These are phyloP conservation scores for Argyresthia albistria DNA, from an alignment of 2,888 invertebrate species.

Conservation along the genomic window DNA sequence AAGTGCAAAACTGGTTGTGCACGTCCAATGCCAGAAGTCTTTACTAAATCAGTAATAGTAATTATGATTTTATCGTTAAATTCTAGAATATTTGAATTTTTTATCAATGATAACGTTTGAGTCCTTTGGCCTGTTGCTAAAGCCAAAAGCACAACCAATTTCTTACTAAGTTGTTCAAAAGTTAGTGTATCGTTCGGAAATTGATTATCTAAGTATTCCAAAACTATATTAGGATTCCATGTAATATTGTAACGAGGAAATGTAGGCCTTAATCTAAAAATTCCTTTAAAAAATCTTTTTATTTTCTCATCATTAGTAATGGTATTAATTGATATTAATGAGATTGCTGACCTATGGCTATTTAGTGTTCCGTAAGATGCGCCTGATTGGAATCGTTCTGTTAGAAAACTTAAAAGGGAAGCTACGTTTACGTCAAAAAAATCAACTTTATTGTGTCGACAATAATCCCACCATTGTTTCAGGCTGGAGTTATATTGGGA, in stretches of 20 bases:
- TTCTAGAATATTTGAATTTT: slow-evolving; percentile 9
- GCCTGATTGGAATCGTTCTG: background rate
- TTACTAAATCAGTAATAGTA: slow-evolving; percentile 10
- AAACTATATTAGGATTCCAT: background rate
- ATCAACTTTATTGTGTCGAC: slow-evolving; percentile 3
- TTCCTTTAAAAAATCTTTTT: background rate
- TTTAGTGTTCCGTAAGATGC: background rate
- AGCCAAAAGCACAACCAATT: background rate
- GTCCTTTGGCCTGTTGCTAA: background rate
- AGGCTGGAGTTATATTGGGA: slow-evolving; percentile 9
- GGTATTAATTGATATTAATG: background rate
- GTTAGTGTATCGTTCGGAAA: background rate
- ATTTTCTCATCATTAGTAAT: background rate
- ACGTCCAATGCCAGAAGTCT: slow-evolving; percentile 10
- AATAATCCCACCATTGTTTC: slow-evolving; percentile 11
- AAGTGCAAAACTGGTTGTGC: slow-evolving; percentile 8
- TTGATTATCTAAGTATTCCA: background rate
- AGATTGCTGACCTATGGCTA: background rate
- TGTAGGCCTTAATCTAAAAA: background rate
- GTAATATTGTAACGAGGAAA: background rate
- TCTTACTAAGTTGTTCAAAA: background rate
- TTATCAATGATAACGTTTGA: slow-evolving; percentile 3
- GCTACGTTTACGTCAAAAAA: background rate
- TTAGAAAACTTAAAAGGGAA: background rate
- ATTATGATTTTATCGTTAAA: slow-evolving; percentile 5